Evolutionary conservation across 2,888 invertebrate genomes (phyloP), one percentile per base, ranked within the genome.

Genomic region (Amphipyra tragopoginis): DNA sequence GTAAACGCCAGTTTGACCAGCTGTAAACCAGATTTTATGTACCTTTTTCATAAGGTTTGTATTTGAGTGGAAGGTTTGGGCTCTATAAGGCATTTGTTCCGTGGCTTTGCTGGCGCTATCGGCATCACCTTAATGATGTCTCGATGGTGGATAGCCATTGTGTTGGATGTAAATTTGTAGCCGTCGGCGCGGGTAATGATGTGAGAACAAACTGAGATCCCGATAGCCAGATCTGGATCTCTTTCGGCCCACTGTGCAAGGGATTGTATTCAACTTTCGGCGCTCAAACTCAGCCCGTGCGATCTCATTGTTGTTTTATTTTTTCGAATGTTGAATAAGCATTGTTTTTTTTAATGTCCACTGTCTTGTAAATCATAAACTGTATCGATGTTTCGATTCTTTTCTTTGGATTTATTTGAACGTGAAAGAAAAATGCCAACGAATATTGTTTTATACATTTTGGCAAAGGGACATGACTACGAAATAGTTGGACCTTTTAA

Each of bases 71-170:
- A 65, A 29, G 53, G 42, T 29, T 29, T 26, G 48, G 49, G 75
- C 61, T 75, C 77, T 77, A 79, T 92, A 84, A 80, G 83, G 74
- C 86, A 81, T 90, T 92, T 81, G 75, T 77, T 74, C 66, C 74
- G 85, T 72, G 80, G 75, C 72, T 81, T 76, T 83, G 82, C 89
- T 91, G 94, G 94, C 94, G 94, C 94, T 94, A 94, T 94, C 94
- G 92, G 93, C 93, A 94, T 94, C 94, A 94, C 94, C 93, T 94
- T 94, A 94, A 94, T 94, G 94, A 94, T 94, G 94, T 94, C 94
- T 93, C 93, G 94, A 94, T 94, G 93, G 92, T 92, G 94, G 93
- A 94, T 94, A 93, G 93, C 94, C 93, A 94, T 94, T 94, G 94
- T 94, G 94, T 91, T 92, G 93, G 94, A 94, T 94, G 94, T 94